phyloP scores from a whole-genome alignment of 2,888 invertebrate species.

The Lasioglossum villosulum region DNA sequence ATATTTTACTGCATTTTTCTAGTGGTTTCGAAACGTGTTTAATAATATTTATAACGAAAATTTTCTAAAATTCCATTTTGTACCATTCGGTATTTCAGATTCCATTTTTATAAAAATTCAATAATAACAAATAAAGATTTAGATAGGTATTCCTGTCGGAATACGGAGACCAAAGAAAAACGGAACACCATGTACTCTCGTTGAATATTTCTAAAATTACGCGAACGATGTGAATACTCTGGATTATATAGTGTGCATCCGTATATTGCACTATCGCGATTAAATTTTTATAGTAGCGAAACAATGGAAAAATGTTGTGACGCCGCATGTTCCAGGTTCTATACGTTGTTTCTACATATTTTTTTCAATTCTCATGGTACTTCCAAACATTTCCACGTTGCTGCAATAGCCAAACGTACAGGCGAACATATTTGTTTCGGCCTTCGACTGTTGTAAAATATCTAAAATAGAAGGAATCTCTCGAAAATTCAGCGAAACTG shows the following conservation, averaged over 20 bases:
- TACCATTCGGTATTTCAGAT: too few relatives aligned
- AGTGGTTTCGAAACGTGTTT: background rate
- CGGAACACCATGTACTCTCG: background rate
- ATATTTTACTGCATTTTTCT: background rate
- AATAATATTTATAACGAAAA: background rate
- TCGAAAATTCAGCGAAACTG: background rate
- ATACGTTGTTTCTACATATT: background rate
- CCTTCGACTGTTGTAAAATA: background rate
- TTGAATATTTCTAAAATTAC: background rate
- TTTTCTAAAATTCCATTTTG: too few relatives aligned
- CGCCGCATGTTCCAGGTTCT: background rate
- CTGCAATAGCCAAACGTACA: background rate
- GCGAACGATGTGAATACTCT: background rate
- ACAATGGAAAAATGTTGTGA: background rate
- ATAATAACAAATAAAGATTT: too few relatives aligned
- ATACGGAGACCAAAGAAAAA: background rate
- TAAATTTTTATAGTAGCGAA: background rate
- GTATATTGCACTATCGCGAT: background rate
- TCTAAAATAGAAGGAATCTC: background rate
- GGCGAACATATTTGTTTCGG: background rate
- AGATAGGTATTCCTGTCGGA: too few relatives aligned
- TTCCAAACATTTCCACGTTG: background rate
- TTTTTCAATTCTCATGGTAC: background rate
- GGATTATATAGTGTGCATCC: background rate
- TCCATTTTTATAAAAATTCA: too few relatives aligned